phyloP scores from a whole-genome alignment of 2,797 vertebrate genomes.

The Silurus lanzhouensis region DNA sequence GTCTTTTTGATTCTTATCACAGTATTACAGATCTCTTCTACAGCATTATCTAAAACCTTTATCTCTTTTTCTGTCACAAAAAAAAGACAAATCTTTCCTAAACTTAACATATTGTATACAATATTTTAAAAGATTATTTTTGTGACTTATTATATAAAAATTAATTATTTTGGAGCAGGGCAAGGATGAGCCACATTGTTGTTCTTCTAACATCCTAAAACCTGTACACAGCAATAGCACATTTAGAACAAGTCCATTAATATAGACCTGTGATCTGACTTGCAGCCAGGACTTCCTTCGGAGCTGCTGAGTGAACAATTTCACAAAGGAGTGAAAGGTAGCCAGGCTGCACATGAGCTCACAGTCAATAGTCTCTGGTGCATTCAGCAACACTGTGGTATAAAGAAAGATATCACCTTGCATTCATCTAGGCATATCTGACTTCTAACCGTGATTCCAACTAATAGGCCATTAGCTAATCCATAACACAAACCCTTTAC shows the following conservation, averaged over 20 bases:
- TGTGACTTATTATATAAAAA: neutral
- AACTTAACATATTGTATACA: too few species aligned
- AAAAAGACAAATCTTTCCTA: neutral
- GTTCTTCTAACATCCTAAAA: too few species aligned
- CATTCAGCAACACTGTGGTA: neutral
- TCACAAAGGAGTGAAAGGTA: too few species aligned
- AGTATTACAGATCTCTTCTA: neutral
- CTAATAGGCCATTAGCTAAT: neutral
- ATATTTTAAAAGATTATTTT: neutral
- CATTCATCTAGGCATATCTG: neutral
- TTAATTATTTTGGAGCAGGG: too few species aligned
- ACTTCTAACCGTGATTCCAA: neutral
- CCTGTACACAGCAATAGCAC: too few species aligned
- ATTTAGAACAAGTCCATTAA: too few species aligned
- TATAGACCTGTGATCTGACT: too few species aligned
- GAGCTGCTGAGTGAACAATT: too few species aligned
- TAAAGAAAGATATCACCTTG: neutral
- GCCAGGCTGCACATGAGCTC: too few species aligned
- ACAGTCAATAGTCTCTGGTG: neutral
- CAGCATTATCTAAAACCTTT: neutral
- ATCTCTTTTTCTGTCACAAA: conserved; percentile 3
- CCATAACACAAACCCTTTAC: neutral
- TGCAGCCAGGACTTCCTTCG: too few species aligned
- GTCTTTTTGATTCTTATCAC: conserved; percentile 20
- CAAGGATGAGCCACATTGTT: too few species aligned